Conservation (phyloP, 2,797 vertebrate species). For the Podarcis siculus region DNA sequence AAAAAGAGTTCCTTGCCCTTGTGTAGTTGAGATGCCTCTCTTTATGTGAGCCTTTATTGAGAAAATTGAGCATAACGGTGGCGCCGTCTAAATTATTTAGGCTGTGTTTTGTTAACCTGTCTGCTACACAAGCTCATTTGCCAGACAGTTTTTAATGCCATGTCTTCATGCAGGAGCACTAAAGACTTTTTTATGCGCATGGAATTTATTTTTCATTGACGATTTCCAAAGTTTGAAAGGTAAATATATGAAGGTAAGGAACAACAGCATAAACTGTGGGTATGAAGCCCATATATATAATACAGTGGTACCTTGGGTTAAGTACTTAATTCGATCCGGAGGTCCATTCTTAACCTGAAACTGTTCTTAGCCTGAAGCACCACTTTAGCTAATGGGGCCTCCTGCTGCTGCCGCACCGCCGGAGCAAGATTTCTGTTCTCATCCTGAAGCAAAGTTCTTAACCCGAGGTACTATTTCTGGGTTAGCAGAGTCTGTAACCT, state of each 20-base stretch:
- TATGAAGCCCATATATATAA: not conserved
- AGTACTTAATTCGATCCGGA: too few species aligned
- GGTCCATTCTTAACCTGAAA: too few species aligned
- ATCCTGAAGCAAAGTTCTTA: too few species aligned
- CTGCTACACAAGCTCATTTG: not conserved
- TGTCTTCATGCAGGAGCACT: not conserved
- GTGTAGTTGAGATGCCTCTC: not conserved
- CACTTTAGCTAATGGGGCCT: too few species aligned
- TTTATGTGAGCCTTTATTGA: not conserved
- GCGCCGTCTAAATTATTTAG: not conserved
- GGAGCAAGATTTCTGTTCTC: too few species aligned
- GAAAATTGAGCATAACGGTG: not conserved
- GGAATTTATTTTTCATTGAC: not conserved
- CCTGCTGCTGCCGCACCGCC: too few species aligned
- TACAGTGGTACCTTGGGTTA: too few species aligned
- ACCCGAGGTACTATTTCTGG: too few species aligned
- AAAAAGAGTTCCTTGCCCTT: not conserved
- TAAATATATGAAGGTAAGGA: not conserved
- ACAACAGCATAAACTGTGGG: not conserved
- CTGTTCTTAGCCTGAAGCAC: too few species aligned
- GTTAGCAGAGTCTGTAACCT: too few species aligned
- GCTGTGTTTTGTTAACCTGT: not conserved
- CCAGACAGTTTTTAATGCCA: not conserved
- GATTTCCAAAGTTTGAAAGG: not conserved
- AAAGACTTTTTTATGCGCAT: not conserved